Evolutionary conservation across 2,888 invertebrate genomes (phyloP).

Genomic region (Apoderus coryli): DNA sequence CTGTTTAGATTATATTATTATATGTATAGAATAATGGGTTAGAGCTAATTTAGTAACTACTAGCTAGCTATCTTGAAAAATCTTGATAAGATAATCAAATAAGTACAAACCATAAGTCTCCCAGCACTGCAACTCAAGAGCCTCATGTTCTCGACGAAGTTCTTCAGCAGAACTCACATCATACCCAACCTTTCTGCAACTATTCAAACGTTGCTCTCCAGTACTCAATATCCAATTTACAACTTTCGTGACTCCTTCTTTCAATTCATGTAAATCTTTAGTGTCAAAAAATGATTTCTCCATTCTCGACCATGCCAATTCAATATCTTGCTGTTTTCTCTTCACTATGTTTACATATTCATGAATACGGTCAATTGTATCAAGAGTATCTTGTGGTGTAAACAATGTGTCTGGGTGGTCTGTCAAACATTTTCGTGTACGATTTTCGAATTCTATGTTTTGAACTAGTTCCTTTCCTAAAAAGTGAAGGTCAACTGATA

Average conservation of each 20-base stretch:
- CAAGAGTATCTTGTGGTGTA: conserved; percentile 46
- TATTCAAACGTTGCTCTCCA: conserved; percentile 57
- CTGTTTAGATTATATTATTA: too few species aligned
- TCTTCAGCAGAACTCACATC: conserved; percentile 59
- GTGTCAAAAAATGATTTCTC: conserved; percentile 43
- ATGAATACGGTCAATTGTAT: conserved; percentile 44
- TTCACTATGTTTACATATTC: conserved; percentile 40
- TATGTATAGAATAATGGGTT: too few species aligned
- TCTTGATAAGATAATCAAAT: too few species aligned
- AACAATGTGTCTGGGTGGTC: conserved; percentile 30
- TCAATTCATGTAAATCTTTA: conserved; percentile 43
- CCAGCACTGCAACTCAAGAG: conserved; percentile 59
- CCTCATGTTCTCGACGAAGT: conserved; percentile 57
- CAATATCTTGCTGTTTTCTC: conserved; percentile 43
- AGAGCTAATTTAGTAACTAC: too few species aligned
- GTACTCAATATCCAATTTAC: conserved; percentile 54
- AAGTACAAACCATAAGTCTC: conserved; percentile 67
- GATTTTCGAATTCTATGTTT: conserved; percentile 31
- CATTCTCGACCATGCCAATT: conserved; percentile 44
- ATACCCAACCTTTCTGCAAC: conserved; percentile 56
- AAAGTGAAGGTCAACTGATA: conserved; percentile 14
- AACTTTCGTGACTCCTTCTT: conserved; percentile 52
- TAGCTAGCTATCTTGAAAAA: too few species aligned
- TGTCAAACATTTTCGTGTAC: conserved; percentile 30
- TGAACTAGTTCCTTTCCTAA: conserved; percentile 32